A percentile compares a stretch with the other conserved stretches of the same genome.
phyloP scores from a whole-genome alignment of 1,140 invertebrate genomes.

The Antheraea pernyi region DNA sequence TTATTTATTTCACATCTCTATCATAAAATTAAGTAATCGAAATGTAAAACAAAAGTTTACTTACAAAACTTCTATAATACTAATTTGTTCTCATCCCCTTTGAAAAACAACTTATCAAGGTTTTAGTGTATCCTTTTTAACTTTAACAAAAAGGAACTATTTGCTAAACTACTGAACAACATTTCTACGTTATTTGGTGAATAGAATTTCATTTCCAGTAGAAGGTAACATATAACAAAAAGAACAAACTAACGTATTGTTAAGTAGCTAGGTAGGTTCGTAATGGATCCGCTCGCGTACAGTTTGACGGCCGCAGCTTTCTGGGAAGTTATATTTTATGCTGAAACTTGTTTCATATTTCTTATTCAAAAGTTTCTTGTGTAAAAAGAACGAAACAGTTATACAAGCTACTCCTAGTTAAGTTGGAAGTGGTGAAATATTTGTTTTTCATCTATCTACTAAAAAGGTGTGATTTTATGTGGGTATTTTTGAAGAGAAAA shows the following conservation, averaged over 20 bases:
- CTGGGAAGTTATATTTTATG: constrained; percentile 30
- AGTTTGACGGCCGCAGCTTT: constrained; percentile 23
- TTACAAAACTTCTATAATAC: too few species aligned
- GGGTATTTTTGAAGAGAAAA: too few species aligned
- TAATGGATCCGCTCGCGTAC: constrained; percentile 16
- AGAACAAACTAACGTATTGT: not conserved
- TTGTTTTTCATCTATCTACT: not conserved
- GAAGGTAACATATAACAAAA: not conserved
- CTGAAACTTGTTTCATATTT: constrained; percentile 35
- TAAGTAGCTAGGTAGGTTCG: not conserved
- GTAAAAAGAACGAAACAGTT: constrained; percentile 5
- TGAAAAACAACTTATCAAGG: too few species aligned
- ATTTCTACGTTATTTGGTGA: not conserved
- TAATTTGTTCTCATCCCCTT: too few species aligned
- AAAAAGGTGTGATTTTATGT: too few species aligned
- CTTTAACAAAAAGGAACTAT: not conserved
- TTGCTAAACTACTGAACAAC: not conserved
- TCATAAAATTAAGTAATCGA: too few species aligned
- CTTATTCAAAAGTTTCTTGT: constrained; percentile 30
- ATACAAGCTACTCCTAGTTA: not conserved
- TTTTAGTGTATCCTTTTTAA: too few species aligned
- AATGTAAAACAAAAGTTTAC: too few species aligned
- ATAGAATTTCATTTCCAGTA: not conserved
- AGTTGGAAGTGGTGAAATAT: not conserved
- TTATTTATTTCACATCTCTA: too few species aligned